Percentiles rank a stretch among this genome's conserved stretches.
phyloP scores from a whole-genome alignment of 1,140 invertebrate genomes.

The Piezodorus guildinii region DNA sequence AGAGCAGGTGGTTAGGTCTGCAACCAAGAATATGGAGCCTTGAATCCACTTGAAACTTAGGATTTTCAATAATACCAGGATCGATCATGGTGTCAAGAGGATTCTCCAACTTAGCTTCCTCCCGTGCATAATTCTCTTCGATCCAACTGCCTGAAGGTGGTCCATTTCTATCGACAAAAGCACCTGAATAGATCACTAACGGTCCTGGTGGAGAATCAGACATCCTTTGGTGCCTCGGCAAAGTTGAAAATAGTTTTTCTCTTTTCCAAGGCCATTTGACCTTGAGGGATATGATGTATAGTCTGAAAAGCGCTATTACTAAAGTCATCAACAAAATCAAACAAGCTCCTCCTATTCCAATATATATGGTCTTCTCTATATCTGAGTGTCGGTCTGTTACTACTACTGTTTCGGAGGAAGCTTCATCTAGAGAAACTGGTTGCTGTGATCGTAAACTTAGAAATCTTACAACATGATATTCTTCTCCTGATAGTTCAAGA shows the following conservation, averaged over 20 bases:
- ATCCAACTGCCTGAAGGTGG: conserved; percentile 29
- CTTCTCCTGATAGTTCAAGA: conserved; percentile 33
- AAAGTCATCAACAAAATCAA: conserved; percentile 27
- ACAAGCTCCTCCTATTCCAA: conserved; percentile 28
- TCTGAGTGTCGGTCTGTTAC: conserved; percentile 29
- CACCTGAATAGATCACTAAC: conserved; percentile 31
- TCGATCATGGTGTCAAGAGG: conserved; percentile 23
- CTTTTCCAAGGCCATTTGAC: conserved; percentile 30
- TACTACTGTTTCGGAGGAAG: conserved; percentile 20
- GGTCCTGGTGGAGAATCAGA: conserved; percentile 21
- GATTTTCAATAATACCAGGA: conserved; percentile 25
- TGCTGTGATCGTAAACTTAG: conserved; percentile 28
- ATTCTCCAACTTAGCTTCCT: conserved; percentile 23
- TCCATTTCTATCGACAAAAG: conserved; percentile 29
- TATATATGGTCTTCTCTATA: conserved; percentile 30
- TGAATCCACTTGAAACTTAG: conserved; percentile 27
- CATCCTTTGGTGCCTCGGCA: conserved; percentile 26
- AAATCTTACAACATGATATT: conserved; percentile 32
- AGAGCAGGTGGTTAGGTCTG: conserved; percentile 28
- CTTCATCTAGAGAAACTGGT: conserved; percentile 27
- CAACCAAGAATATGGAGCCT: conserved; percentile 29
- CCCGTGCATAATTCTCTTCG: conserved; percentile 26
- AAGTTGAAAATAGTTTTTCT: conserved; percentile 25
- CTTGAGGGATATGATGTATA: conserved; percentile 23
- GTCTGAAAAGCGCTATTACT: conserved; percentile 27